phyloP scores from a whole-genome alignment of 2,113 vertebrate genomes.

The Neoarius graeffei region DNA sequence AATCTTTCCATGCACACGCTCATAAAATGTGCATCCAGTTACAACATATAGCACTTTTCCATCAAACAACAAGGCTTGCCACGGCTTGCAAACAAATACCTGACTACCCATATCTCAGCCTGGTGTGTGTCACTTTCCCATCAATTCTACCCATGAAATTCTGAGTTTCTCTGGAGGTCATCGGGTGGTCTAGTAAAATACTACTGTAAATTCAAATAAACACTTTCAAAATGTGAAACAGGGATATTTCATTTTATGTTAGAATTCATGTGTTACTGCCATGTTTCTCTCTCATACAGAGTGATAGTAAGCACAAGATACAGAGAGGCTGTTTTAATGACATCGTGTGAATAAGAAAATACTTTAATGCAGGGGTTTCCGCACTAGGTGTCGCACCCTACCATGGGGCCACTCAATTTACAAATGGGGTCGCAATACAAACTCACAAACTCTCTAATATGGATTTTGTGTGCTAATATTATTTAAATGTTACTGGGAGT shows the following conservation, averaged over 20 bases:
- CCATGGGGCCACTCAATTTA: background rate
- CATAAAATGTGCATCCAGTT: background rate
- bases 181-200: background rate
- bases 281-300: background rate
- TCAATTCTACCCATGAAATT: background rate
- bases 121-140: background rate
- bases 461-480: background rate
- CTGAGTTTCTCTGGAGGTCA: background rate
- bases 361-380: background rate
- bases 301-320: background rate
- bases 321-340: background rate
- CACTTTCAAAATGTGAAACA: background rate
- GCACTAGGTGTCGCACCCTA: background rate
- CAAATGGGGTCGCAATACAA: background rate
- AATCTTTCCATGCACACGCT: background rate
- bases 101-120: background rate
- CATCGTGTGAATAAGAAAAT: background rate
- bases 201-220: background rate
- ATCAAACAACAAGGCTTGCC: background rate
- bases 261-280: background rate
- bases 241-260: background rate
- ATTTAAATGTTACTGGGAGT: background rate
- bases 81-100: background rate
- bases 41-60: background rate
- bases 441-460: background rate